Conservation (phyloP, 2,888 invertebrate species). For the Pollenia labialis region DNA sequence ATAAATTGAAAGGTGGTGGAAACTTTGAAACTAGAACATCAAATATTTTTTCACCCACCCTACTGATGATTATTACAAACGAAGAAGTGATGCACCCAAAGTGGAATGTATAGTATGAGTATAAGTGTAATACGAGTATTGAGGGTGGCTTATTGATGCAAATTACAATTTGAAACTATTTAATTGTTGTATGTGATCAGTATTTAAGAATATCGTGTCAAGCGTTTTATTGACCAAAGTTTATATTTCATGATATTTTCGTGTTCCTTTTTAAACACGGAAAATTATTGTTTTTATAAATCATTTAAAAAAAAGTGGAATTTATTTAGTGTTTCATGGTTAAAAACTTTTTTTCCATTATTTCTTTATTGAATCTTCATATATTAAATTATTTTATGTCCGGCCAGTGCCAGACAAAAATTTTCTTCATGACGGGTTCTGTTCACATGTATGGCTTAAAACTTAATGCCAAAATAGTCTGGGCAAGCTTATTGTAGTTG, state of each 20-base stretch:
- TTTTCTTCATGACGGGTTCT: too few relatives aligned
- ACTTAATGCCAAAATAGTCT: too few relatives aligned
- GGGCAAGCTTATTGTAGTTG: too few relatives aligned
- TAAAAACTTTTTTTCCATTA: too few relatives aligned
- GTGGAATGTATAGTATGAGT: neutral
- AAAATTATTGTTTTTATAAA: too few relatives aligned
- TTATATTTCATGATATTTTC: conserved; percentile 73
- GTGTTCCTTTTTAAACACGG: neutral
- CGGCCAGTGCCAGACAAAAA: too few relatives aligned
- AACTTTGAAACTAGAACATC: conserved; percentile 44
- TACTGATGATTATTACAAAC: conserved; percentile 24
- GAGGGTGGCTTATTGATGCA: conserved; percentile 43
- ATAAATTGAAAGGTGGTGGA: conserved; percentile 63
- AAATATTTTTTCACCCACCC: conserved; percentile 71
- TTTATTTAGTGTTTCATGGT: too few relatives aligned
- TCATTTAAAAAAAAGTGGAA: too few relatives aligned
- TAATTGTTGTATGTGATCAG: conserved; percentile 74
- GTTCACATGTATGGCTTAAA: too few relatives aligned
- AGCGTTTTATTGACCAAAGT: conserved; percentile 79
- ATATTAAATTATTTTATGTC: too few relatives aligned
- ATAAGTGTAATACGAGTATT: neutral
- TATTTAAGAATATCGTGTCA: conserved; percentile 75
- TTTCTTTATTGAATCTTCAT: too few relatives aligned
- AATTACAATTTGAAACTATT: conserved; percentile 54
- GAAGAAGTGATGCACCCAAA: conserved; percentile 46